Percentiles rank a stretch among this genome's conserved stretches.
These are phyloP conservation scores for Lordiphosa collinella DNA, from an alignment of 1,140 invertebrate species.

Conservation along the genomic window DNA sequence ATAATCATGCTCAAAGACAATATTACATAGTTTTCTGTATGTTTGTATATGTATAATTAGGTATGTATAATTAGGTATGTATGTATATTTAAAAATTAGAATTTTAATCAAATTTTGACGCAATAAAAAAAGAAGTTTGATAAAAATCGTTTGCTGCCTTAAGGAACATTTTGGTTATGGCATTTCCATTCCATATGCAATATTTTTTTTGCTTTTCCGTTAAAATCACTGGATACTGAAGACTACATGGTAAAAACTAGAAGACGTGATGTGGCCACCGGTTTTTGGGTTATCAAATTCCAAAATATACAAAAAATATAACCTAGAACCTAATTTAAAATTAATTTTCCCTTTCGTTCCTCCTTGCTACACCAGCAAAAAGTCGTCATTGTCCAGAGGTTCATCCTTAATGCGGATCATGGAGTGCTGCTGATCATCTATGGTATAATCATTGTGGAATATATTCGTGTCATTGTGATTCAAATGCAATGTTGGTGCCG, in stretches of 20 bases:
- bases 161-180: slow-evolving; percentile 12
- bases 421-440: slow-evolving; percentile 12
- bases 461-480: slow-evolving; percentile 53
- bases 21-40: slow-evolving; percentile 10
- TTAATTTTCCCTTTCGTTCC: slow-evolving; percentile 17
- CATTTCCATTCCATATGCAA: slow-evolving; percentile 23
- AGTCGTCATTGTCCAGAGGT: slow-evolving; percentile 48
- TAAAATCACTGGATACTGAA: slow-evolving; percentile 33
- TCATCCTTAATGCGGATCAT: slow-evolving; percentile 50
- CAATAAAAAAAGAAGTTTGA: slow-evolving; percentile 10
- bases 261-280: slow-evolving; percentile 38
- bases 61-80: slow-evolving; percentile 23
- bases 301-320: slow-evolving; percentile 23
- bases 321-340: slow-evolving; percentile 31
- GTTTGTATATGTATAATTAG: slow-evolving; percentile 17
- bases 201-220: slow-evolving; percentile 18
- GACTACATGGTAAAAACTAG: slow-evolving; percentile 42
- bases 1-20: slow-evolving; percentile 47
- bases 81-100: slow-evolving; percentile 31
- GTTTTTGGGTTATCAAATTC: slow-evolving; percentile 13
- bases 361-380: slow-evolving; percentile 37
- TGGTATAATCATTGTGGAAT: slow-evolving; percentile 51
- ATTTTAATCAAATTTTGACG: slow-evolving; percentile 14
- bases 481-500: slow-evolving; percentile 59
- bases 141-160: slow-evolving; percentile 2